Evolutionary conservation across 2,113 vertebrate species (phyloP).

Genomic region (Synchiropus splendidus): DNA sequence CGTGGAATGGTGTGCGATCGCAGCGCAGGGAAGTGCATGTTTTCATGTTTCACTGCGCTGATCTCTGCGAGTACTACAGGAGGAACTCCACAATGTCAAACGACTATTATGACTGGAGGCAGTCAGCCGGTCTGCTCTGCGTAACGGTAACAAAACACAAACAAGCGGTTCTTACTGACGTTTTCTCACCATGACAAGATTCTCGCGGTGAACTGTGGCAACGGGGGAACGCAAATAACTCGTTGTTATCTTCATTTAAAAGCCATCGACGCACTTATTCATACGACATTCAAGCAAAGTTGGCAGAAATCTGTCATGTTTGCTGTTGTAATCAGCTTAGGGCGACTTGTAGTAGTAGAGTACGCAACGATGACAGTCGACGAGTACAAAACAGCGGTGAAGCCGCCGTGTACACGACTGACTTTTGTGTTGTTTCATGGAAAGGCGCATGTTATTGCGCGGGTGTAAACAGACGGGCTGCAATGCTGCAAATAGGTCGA

Average conservation of each 20-base stretch:
- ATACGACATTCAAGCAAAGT: too few species aligned
- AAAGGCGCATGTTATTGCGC: neutral
- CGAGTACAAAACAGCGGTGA: too few species aligned
- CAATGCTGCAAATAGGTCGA: constrained; percentile 45
- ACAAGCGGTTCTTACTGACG: constrained; percentile 39
- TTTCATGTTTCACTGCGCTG: constrained; percentile 29
- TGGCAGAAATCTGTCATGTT: too few species aligned
- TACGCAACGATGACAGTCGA: too few species aligned
- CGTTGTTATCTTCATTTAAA: too few species aligned
- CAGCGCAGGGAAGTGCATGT: constrained; percentile 23
- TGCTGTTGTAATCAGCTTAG: too few species aligned
- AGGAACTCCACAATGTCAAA: constrained; percentile 58
- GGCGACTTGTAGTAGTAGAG: too few species aligned
- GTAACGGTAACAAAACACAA: constrained; percentile 37
- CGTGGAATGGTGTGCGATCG: constrained; percentile 25
- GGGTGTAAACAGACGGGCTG: constrained; percentile 28
- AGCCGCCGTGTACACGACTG: too few species aligned
- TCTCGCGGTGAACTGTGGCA: too few species aligned
- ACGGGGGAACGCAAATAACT: too few species aligned
- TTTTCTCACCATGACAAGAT: constrained; percentile 3
- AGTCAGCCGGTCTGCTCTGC: constrained; percentile 27
- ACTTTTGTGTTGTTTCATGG: constrained; percentile 3
- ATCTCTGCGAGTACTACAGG: constrained; percentile 46
- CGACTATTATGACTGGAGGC: constrained; percentile 49
- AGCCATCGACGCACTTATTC: too few species aligned